These are phyloP conservation scores for Betta splendens DNA, from an alignment of 2,797 vertebrate species.

Conservation along the genomic window DNA sequence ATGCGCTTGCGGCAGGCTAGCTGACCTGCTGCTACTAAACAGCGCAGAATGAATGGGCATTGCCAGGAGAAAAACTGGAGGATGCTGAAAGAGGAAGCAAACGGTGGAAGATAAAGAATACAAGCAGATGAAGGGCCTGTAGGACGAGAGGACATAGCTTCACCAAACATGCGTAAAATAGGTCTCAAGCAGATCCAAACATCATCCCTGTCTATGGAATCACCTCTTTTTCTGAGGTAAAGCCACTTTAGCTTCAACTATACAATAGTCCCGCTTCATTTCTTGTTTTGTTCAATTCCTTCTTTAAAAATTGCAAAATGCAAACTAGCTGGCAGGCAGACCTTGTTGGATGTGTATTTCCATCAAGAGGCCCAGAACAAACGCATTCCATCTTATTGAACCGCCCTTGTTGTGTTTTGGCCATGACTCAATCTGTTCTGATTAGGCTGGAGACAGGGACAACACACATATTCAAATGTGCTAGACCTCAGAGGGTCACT, in stretches of 20 bases:
- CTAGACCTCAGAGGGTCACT: constrained; percentile 69
- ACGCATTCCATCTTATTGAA: constrained; percentile 63
- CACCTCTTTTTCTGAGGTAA: constrained; percentile 29
- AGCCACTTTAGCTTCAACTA: constrained; percentile 39
- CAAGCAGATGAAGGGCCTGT: constrained; percentile 31
- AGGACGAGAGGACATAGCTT: constrained; percentile 26
- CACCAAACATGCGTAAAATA: constrained; percentile 24
- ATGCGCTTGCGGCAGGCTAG: constrained; percentile 27
- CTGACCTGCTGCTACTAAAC: constrained; percentile 48
- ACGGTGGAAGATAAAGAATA: constrained; percentile 18
- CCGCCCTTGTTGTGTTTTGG: constrained; percentile 64
- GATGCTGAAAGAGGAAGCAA: constrained; percentile 12
- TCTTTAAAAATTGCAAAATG: constrained; percentile 42
- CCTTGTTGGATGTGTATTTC: constrained; percentile 41
- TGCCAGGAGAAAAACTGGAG: constrained; percentile 16
- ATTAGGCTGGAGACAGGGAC: constrained; percentile 63
- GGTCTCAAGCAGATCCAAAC: constrained; percentile 22
- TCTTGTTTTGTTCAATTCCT: constrained; percentile 23
- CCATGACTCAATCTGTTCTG: constrained; percentile 69
- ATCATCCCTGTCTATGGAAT: constrained; percentile 10
- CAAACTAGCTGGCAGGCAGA: constrained; percentile 42
- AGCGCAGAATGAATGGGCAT: constrained; percentile 13
- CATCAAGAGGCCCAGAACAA: constrained; percentile 58
- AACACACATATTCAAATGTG: constrained; percentile 71
- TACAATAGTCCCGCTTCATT: constrained; percentile 40